A percentile compares a stretch with the other conserved stretches of the same genome.
These are phyloP conservation scores for Rhombomys opimus DNA, from an alignment of 2,113 vertebrate genomes.

Conservation along the genomic window DNA sequence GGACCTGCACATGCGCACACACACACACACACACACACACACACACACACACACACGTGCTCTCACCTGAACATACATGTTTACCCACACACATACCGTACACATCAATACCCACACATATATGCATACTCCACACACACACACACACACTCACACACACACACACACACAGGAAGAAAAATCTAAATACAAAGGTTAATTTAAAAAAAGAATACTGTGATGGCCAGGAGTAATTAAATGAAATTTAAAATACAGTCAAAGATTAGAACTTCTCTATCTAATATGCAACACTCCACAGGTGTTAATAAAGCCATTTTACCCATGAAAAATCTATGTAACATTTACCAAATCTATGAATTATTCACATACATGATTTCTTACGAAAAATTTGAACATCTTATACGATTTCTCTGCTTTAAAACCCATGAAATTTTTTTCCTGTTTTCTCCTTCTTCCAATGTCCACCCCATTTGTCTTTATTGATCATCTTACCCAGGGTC, in stretches of 20 bases:
- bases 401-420: not conserved
- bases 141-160: too few species aligned
- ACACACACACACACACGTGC: too few species aligned
- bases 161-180: too few species aligned
- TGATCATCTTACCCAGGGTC: too few species aligned
- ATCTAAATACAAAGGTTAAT: not conserved
- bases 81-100: not conserved
- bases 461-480: too few species aligned
- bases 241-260: not conserved
- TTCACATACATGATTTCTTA: not conserved
- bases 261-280: not conserved
- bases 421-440: too few species aligned
- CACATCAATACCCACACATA: not conserved
- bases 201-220: not conserved
- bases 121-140: not conserved
- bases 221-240: not conserved
- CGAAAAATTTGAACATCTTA: not conserved
- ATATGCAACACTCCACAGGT: not conserved
- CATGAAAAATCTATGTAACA: not conserved
- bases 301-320: constrained; percentile 17
- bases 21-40: not conserved
- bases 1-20: not conserved
- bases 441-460: too few species aligned
- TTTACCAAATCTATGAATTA: not conserved
- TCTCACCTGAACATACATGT: not conserved